Base-by-base conservation (phyloP, 2,797 vertebrate genomes). In the Hephaestus fuliginosus region DNA sequence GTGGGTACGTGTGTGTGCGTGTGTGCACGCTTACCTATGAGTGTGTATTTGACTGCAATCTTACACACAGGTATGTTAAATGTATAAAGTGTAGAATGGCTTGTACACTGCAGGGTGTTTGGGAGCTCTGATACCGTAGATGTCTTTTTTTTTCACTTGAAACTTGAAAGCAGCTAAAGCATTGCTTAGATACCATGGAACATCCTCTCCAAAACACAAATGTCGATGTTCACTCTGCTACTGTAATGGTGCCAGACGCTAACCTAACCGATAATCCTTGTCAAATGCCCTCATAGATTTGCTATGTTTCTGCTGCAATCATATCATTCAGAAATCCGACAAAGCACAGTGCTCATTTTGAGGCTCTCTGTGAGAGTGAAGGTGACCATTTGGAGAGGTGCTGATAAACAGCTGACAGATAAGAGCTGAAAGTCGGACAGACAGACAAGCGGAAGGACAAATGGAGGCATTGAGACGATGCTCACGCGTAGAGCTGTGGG, bases 321-420 rank as follows among this genome's bases (percentile, higher is more conserved):
- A 51, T 39, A 7, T 10, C 5, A n/a, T 28, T 58, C 12, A 22
- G 22, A 76, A 66, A 71, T 56, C 36, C 1, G 39, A 17, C 43
- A 44, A 22, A 46, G 22, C 33, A 46, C 30, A 10, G 28, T 18
- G 28, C 51, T 66, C 39, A 60, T 67, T 73, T 65, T 70, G 33
- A 75, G 48, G 49, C 74, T 78, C 33, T 62, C 12, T 72, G 41
- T 28, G 49, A 87, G 72, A 65, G 69, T 84, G 58, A 68, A 83
- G 74, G 74, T 78, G 76, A 86, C 67, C 74, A 75, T 83, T 90
- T 74, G 53, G 43, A 84, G 67, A 68, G 53, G 64, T 3, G 3
- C 71, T 75, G 85, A 88, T 86, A 89, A 91, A 85, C 80, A 75
- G 57, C 62, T 2, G 28, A 70, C 51, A 84, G 88, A 86, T 80